Evolutionary conservation across 2,888 invertebrate species (phyloP).

Genomic region (Polyommatus icarus): DNA sequence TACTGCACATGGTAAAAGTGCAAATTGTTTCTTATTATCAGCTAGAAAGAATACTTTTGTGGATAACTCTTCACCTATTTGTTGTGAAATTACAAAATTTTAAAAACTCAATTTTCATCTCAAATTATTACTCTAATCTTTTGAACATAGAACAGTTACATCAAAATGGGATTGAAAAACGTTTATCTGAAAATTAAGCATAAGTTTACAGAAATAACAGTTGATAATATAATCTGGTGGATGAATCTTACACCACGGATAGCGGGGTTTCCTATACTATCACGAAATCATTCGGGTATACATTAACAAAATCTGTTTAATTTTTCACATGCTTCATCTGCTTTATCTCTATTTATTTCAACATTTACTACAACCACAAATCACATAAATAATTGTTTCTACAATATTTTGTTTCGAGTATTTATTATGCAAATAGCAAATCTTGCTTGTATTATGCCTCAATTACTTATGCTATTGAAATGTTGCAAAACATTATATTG

Average conservation of each 20-base stretch:
- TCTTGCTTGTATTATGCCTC: too few relatives aligned
- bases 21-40: background rate
- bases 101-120: background rate
- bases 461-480: background rate
- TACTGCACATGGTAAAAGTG: background rate
- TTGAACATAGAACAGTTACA: background rate
- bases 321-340: background rate
- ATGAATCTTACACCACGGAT: conserved; percentile 15
- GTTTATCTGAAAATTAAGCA: background rate
- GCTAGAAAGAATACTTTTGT: background rate
- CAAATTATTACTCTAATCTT: background rate
- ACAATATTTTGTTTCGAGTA: background rate
- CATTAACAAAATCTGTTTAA: background rate
- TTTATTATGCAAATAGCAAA: background rate
- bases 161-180: background rate
- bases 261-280: conserved; percentile 16
- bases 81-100: background rate
- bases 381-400: background rate
- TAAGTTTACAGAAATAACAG: conserved; percentile 10
- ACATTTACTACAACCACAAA: background rate
- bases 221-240: conserved; percentile 28
- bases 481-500: background rate
- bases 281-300: background rate
- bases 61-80: background rate
- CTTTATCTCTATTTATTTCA: background rate